Base-by-base conservation (phyloP, 1,140 invertebrate species). In the Brachionus paranguensis region DNA sequence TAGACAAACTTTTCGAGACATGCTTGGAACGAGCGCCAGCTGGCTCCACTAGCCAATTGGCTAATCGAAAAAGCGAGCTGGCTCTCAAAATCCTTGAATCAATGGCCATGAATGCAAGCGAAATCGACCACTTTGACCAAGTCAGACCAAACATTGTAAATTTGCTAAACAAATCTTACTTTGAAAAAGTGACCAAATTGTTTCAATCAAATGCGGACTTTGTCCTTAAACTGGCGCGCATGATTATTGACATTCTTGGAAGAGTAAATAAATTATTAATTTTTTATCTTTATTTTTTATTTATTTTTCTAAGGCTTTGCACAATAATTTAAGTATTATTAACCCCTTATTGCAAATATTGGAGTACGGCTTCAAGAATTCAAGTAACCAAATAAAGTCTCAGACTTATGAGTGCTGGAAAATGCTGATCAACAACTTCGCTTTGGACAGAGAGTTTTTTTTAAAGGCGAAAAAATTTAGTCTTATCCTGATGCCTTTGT, bases 401-500 rank as follows among this genome's bases (percentile, higher is more conserved):
- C 64, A 64, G 60, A 27, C 37, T 0, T 81, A 81, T 37, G 53
- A 81, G 8, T 60, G 78, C 41, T 81, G 78, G 78, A 27, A 60
- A 45, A 41, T 7, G 8, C 33, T 81, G 53, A 81, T 81, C 10
- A 45, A 37, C 12, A 81, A 68, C 27, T 81, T 81, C 29, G 78
- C 78, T 6, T 12, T 64, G 11, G 53, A 81, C 20, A 27, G 37
- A 29, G 53, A 60, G 33, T 81, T 81, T 81, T 81, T 81, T 47
- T 14, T 81, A 14, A 81, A 81, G 33, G 11, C 78, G 27, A 81
- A 81, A 81, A 81, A 81, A 68, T 81, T 81, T n/a, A 17, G 29
- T 37, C 41, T 81, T 12, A 41, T 81, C 27, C 53, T 81, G 24
- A 81, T 81, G 78, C 78, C 78, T 8, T 64, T 81, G 33, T 12